Conservation (phyloP, 2,797 vertebrate species). For the Bovichtus diacanthus region DNA sequence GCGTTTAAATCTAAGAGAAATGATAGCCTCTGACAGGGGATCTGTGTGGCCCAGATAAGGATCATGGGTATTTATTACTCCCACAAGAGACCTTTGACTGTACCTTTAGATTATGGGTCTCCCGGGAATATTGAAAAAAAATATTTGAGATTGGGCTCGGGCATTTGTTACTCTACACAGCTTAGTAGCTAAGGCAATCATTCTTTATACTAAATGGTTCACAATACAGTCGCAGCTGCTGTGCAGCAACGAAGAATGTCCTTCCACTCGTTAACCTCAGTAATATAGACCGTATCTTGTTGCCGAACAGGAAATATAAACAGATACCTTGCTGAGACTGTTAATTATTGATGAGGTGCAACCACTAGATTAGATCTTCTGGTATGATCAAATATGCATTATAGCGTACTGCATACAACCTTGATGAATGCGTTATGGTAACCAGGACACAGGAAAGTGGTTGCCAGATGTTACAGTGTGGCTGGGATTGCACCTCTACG, state of each 20-base stretch:
- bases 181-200: conserved; percentile 11
- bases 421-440: conserved; percentile 54
- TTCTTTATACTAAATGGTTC: conserved; percentile 4
- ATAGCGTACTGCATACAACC: conserved; percentile 31
- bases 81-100: conserved; percentile 54
- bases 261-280: conserved; percentile 2
- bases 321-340: conserved; percentile 36
- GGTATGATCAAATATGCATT: conserved; percentile 63
- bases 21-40: conserved; percentile 50
- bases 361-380: conserved; percentile 41
- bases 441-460: conserved; percentile 49
- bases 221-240: neutral
- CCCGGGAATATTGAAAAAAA: conserved; percentile 54
- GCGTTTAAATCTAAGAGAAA: conserved; percentile 47
- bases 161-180: conserved; percentile 21
- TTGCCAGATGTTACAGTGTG: conserved; percentile 51
- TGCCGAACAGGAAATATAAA: conserved; percentile 44
- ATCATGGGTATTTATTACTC: conserved; percentile 74
- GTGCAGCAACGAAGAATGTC: conserved; percentile 10
- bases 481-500: conserved; percentile 24
- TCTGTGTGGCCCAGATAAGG: conserved; percentile 58
- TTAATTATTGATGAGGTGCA: conserved; percentile 58
- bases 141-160: conserved; percentile 44
- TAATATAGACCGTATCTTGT: conserved; percentile 23
- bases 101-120: conserved; percentile 59